Evolutionary conservation across 2,113 vertebrate genomes (phyloP), one percentile per base, ranked within the genome.

Genomic region (Macquaria ambigua): DNA sequence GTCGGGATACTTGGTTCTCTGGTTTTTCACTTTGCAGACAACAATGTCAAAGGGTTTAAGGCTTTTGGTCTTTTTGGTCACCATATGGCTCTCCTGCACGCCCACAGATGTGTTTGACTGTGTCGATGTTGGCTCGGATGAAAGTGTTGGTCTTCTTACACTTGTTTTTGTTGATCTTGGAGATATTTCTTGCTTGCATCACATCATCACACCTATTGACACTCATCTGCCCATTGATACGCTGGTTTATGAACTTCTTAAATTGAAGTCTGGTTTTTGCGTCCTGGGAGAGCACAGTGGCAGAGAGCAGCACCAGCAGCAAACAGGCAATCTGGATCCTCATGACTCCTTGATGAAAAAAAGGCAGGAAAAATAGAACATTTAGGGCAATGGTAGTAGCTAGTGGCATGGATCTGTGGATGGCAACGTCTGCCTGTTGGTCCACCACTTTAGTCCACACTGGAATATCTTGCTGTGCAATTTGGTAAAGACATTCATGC

Each of bases 1-100:
- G 1, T n/a, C 25, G 5, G 8, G 0, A 25, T 1, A 0, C 5
- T 0, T 43, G 15, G 0, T 1, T 8, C 1, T 16, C 14, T 2
- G 0, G 0, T 31, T 18, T 9, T 6, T 18, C 25, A n/a, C 12
- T 1, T 14, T 1, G 8, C 79, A 82, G 5, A 58, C 62, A 74
- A 82, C 25, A 59, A 82, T 20, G 25, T 25, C 0, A 59, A 82
- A 82, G 10, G 0, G 1, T 20, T 25, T 0, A 1, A 0, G 1
- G 79, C 79, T 82, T 67, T 20, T 67, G 61, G 52, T 67, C 52
- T 14, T n/a, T n/a, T n/a, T n/a, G n/a, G 2, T 37, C 0, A 3
- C 5, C 12, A 52, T 37, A 6, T 9, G 20, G 11, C 70, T n/a
- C 5, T 25, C 48, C 43, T 0, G 39, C 1, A 1, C 1, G 0